phyloP scores from a whole-genome alignment of 2,888 invertebrate genomes.

The Trilocha varians region DNA sequence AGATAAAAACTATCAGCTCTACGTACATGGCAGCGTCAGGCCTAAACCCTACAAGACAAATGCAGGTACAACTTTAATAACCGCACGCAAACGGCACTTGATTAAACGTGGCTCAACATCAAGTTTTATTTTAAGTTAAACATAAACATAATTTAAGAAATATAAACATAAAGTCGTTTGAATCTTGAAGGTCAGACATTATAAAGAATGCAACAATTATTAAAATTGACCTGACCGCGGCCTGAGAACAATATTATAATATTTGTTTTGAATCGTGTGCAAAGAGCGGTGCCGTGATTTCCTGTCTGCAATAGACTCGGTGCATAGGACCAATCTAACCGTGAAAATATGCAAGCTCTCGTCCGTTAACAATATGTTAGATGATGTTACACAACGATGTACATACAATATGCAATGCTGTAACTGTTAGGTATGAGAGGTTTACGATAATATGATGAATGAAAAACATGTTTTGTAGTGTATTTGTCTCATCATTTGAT shows the following conservation, averaged over 20 bases:
- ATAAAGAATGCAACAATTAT: neutral
- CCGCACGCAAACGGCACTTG: no score
- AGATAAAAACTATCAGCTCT: conserved; percentile 95
- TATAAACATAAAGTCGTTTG: neutral
- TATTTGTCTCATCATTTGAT: no score
- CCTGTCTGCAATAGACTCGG: neutral
- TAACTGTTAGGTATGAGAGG: no score
- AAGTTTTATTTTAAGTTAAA: no score
- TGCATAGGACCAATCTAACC: neutral
- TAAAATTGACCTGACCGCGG: neutral
- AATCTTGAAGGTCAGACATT: neutral
- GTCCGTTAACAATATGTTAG: neutral
- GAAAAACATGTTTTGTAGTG: no score
- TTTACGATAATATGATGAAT: no score
- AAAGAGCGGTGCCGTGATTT: neutral
- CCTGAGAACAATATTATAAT: neutral
- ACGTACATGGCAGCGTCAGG: conserved; percentile 98
- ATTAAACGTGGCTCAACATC: no score
- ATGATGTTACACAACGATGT: neutral
- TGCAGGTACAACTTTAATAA: no score
- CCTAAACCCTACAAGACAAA: conserved; percentile 78
- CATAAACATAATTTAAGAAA: neutral
- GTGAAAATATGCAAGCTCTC: neutral
- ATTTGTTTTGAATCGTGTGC: neutral
- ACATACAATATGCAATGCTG: neutral